Base-by-base conservation (phyloP, 2,888 invertebrate genomes). In the Caenorhabditis plicata region DNA sequence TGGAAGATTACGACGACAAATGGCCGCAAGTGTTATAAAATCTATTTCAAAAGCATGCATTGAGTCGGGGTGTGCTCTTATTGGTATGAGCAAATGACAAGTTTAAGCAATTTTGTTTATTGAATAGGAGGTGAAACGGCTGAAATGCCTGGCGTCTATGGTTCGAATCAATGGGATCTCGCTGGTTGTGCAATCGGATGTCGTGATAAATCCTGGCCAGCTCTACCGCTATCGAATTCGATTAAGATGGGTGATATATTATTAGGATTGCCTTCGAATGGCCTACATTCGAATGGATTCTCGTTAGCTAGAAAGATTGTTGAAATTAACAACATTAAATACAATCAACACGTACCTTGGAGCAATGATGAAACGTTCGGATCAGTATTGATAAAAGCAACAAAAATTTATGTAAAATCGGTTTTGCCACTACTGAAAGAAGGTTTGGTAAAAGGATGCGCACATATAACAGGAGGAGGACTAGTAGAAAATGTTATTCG, bases 181-280 rank as follows among this genome's bases (percentile, higher is more conserved):
- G 95, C 94, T 13, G 98, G 96, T 2, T 96, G 96, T 83, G 88
- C 91, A 0, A 91, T 96, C 0, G 96, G 95, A 0, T 90, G 90
- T 0, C 90, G 94, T 0, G 92, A 95, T 82, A 86, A 88, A 65
- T 78, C 84, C 22, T 73, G 70, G 68, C 83, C 92, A 40, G 82
- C 48, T 17, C 55, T 79, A 20, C 78, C 79, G 2, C 23, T 58
- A 2, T 41, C 50, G 3, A 49, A 46, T 26, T 71, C 62, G 7
- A 89, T 94, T 54, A 77, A 83, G 40, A 82, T 85, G 0, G 90
- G 90, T 0, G 94, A 96, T 81, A 83, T 89, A 1, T 85, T 96
- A 4, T 87, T 96, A 62, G 93, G 89, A 0, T 81, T 98, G 48
- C 87, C 91, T 0, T 92, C 95, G 0, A 89, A 88, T 64, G 96